phyloP scores from a whole-genome alignment of 2,113 vertebrate genomes.

The Oophaga pumilio region DNA sequence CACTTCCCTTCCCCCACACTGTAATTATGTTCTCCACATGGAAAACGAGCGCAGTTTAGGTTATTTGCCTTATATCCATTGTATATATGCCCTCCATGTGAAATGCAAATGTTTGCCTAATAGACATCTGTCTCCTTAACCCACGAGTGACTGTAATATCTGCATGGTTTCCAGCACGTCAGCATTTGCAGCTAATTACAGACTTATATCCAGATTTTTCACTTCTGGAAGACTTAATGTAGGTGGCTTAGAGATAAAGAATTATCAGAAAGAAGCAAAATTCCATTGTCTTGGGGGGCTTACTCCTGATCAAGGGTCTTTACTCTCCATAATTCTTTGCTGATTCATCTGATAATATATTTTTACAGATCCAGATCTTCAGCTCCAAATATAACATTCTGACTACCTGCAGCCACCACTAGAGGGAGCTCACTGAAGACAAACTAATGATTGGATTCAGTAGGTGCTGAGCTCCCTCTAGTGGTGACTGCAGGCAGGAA shows the following conservation, averaged over 20 bases:
- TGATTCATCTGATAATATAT: background rate
- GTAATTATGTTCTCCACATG: background rate
- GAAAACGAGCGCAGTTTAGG: background rate
- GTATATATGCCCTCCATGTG: background rate
- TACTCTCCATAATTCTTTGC: background rate
- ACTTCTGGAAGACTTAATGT: background rate
- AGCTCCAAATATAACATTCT: background rate
- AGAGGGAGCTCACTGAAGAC: background rate
- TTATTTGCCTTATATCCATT: background rate
- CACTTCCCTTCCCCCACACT: background rate
- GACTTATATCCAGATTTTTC: background rate
- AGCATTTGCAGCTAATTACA: conserved; percentile 5
- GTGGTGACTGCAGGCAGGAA: background rate
- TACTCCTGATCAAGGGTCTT: background rate
- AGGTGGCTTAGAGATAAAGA: background rate
- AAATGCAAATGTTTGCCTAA: background rate
- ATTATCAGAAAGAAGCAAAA: background rate
- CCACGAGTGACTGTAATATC: background rate
- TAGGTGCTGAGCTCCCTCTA: background rate
- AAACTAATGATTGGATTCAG: background rate
- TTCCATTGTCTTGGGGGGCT: background rate
- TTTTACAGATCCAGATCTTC: background rate
- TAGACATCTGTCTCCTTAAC: background rate
- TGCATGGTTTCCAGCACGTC: background rate
- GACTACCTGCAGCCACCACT: background rate